Conservation (phyloP, 2,113 vertebrate genomes). For the Petaurus breviceps region DNA sequence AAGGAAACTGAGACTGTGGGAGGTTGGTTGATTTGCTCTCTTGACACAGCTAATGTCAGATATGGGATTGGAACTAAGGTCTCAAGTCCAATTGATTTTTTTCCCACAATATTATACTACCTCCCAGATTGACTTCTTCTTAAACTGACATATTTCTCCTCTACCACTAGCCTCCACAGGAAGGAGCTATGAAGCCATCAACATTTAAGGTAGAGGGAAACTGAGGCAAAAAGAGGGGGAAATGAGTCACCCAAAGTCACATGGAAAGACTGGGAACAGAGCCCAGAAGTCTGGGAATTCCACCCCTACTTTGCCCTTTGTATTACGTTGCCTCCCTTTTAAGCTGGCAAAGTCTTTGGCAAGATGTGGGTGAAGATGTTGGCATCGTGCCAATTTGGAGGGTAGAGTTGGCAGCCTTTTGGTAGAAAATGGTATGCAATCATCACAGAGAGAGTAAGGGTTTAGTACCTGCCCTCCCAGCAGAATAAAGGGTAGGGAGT, state of each 20-base stretch:
- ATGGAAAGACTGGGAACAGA: background rate
- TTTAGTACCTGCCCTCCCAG: background rate
- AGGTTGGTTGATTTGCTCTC: background rate
- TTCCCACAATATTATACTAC: background rate
- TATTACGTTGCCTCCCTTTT: background rate
- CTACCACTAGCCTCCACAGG: background rate
- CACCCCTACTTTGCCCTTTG: background rate
- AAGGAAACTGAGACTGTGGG: background rate
- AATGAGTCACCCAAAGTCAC: background rate
- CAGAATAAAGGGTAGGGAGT: background rate
- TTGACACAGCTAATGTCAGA: background rate
- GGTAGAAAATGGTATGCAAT: background rate
- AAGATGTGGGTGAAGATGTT: constrained; percentile 5
- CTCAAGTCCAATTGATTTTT: background rate
- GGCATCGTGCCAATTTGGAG: background rate
- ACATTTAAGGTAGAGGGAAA: background rate
- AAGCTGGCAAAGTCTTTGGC: constrained; percentile 3
- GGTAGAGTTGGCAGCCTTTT: background rate
- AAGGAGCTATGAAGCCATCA: background rate
- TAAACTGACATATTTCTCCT: background rate
- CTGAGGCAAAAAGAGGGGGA: fast-evolving
- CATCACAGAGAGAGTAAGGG: background rate
- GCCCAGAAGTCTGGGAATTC: background rate
- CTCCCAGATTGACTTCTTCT: background rate
- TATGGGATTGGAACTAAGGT: background rate